phyloP scores from a whole-genome alignment of 2,888 invertebrate genomes.

The Ophion obscuratus region DNA sequence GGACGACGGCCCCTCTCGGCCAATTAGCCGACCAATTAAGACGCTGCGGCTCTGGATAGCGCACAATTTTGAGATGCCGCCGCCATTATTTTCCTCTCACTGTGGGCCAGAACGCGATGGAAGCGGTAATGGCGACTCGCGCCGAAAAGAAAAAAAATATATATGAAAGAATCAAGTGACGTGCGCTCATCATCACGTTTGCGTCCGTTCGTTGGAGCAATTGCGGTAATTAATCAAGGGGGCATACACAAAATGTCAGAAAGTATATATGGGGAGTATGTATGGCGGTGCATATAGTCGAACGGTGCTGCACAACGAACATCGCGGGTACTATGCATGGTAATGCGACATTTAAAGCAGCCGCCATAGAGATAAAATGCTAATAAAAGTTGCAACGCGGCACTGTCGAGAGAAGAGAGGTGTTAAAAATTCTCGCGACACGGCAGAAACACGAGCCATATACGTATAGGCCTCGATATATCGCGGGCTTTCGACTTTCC shows the following conservation, averaged over 20 bases:
- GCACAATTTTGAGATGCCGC: slow-evolving; percentile 59
- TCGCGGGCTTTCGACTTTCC: slow-evolving; percentile 56
- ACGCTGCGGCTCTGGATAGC: slow-evolving; percentile 29
- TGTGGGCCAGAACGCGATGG: slow-evolving; percentile 13
- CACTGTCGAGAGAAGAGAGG: slow-evolving; percentile 6
- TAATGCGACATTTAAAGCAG: slow-evolving; percentile 73
- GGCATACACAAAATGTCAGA: slow-evolving; percentile 52
- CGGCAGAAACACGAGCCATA: slow-evolving; percentile 48
- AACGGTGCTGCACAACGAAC: slow-evolving; percentile 21
- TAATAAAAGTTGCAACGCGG: slow-evolving; percentile 56
- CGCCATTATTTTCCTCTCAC: slow-evolving; percentile 36
- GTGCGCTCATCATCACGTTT: slow-evolving; percentile 28
- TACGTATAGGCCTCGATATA: slow-evolving; percentile 16
- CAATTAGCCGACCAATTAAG: slow-evolving; percentile 61
- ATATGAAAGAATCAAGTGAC: slow-evolving; percentile 1
- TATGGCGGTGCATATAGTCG: slow-evolving; percentile 17
- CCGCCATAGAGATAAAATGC: slow-evolving; percentile 58
- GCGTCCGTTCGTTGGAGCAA: neutral
- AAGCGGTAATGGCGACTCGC: slow-evolving; percentile 32
- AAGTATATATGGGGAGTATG: neutral
- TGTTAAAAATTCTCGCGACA: slow-evolving; percentile 30
- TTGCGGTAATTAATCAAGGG: slow-evolving; percentile 52
- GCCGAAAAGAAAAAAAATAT: neutral
- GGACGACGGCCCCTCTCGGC: slow-evolving; percentile 41
- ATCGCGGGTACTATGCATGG: slow-evolving; percentile 65